These are phyloP conservation scores for Myotis planiceps DNA, from an alignment of 2,797 vertebrate species.

Conservation along the genomic window DNA sequence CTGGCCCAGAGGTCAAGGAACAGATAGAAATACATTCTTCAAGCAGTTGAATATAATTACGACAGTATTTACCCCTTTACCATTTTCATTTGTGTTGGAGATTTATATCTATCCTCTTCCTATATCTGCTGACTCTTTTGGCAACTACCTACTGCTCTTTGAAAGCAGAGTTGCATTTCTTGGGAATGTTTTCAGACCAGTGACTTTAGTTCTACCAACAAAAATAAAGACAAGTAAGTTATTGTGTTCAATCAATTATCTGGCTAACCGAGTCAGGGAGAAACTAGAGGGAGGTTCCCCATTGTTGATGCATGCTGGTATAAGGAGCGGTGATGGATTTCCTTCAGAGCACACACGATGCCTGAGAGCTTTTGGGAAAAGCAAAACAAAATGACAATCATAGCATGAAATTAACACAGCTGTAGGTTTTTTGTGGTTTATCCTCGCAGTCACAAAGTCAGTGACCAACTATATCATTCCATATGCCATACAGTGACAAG, in stretches of 20 bases:
- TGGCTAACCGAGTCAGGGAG: background rate
- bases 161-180: background rate
- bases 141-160: background rate
- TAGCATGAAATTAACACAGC: background rate
- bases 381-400: background rate
- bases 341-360: no score
- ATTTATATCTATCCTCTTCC: background rate
- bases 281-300: background rate
- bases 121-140: background rate
- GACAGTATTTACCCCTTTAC: no score
- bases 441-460: background rate
- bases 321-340: background rate
- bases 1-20: background rate
- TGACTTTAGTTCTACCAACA: background rate
- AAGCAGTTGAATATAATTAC: background rate
- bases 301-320: accelerated
- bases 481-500: background rate
- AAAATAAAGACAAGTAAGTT: background rate
- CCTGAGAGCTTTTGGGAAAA: background rate
- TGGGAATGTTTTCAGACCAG: background rate
- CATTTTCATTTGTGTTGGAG: background rate
- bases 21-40: background rate
- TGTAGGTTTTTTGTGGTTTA: background rate
- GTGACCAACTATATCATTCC: background rate
- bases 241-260: no score